These are phyloP conservation scores for Polyploca ridens DNA, from an alignment of 2,888 invertebrate species.

Conservation along the genomic window DNA sequence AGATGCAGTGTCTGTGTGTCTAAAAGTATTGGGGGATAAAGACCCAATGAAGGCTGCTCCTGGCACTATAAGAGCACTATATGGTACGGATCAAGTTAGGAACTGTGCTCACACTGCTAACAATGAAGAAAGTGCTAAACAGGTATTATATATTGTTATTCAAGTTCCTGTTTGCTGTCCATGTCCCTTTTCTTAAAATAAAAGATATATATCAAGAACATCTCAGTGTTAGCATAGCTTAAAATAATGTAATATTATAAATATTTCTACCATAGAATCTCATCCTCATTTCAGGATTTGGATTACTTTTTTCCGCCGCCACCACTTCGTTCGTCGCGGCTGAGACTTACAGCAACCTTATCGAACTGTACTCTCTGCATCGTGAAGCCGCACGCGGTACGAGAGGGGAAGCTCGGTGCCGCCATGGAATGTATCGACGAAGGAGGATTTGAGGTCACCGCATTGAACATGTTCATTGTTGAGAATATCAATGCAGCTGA, in stretches of 20 bases:
- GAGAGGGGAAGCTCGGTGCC: constrained; percentile 89
- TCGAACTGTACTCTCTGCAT: constrained; percentile 91
- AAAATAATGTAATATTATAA: not conserved
- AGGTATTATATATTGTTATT: constrained; percentile 52
- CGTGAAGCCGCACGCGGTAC: constrained; percentile 95
- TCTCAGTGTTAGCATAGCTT: no score
- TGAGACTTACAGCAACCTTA: constrained; percentile 83
- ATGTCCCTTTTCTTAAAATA: no score
- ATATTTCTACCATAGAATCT: constrained; percentile 13
- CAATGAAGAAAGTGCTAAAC: constrained; percentile 78
- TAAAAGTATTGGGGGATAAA: constrained; percentile 85
- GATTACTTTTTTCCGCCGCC: constrained; percentile 86
- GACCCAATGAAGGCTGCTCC: constrained; percentile 87
- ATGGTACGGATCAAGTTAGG: constrained; percentile 87
- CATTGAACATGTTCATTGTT: constrained; percentile 91
- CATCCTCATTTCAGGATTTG: constrained; percentile 76
- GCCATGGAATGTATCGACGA: constrained; percentile 88
- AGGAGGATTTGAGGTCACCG: constrained; percentile 91
- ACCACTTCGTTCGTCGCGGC: constrained; percentile 58
- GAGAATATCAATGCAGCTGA: constrained; percentile 94
- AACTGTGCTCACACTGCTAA: constrained; percentile 89
- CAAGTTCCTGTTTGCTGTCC: no score
- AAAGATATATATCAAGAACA: no score
- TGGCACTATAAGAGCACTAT: constrained; percentile 86
- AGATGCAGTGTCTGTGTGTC: constrained; percentile 86